Base-by-base conservation (phyloP, 1,140 invertebrate species). In the Belonocnema kinseyi region DNA sequence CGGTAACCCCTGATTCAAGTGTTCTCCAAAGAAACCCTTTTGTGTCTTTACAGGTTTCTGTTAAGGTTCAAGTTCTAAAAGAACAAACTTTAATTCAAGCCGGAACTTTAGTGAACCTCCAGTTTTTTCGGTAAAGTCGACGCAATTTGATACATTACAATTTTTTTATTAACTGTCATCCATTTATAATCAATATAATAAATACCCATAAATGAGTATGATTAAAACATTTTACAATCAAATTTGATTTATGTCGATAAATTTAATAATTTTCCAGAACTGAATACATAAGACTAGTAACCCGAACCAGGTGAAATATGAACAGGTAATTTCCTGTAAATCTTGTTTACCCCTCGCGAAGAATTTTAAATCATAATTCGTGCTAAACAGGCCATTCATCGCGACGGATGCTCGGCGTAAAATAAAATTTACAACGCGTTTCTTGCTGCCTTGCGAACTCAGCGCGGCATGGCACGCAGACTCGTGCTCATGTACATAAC, bases 331-430 rank as follows among this genome's bases (percentile, higher is more conserved):
- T 66, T 66, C 26, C 26, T n/a, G 61, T 66, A 66, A 66, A 66
- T 66, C 61, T 66, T 66, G 61, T 66, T 66, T 66, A 21, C 61
- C 61, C 33, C 61, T 40, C 26, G n/a, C 33, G 61, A 66, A 66
- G 26, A 66, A 66, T 66, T 33, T 26, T 66, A 66, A 66, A 66
- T 66, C 61, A 66, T 66, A 66, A 66, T 66, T 66, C 61, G 61
- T 66, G 61, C 61, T 66, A 66, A 66, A 66, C 61, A 66, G 61
- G 61, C 61, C 26, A 66, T 66, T 66, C 61, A 66, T 66, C 26
- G 61, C 61, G 54, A 52, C 52, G 52, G 74, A 75, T 70, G n/a
- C 74, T 61, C 50, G 61, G 61, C 61, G 61, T 66, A 66, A 66
- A 66, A 46, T 66, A 66, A 66, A 66, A 66, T 66, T 66, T 66